Percentiles rank a stretch among this genome's conserved stretches.
Conservation (phyloP, 2,797 vertebrate species). For the Anguilla pacifica region DNA sequence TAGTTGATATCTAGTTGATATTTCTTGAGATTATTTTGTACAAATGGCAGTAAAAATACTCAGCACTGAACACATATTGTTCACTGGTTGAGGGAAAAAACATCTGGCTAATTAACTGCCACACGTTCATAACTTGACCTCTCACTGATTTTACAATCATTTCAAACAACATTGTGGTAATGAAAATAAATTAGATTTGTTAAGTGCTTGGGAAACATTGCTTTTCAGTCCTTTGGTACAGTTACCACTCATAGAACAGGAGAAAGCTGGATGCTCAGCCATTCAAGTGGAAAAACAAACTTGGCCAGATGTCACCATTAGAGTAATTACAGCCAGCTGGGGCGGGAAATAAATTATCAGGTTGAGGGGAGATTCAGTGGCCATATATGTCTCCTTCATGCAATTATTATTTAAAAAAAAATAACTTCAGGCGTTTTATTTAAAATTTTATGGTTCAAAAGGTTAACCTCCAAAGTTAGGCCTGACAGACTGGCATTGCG, state of each 20-base stretch:
- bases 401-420: not conserved
- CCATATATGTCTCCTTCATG: not conserved
- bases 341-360: not conserved
- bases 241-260: not conserved
- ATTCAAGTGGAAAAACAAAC: not conserved
- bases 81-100: not conserved
- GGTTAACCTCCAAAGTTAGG: not conserved
- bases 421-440: not conserved
- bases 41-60: not conserved
- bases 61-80: not conserved
- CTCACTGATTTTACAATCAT: slow-evolving; percentile 1
- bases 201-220: not conserved
- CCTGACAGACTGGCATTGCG: not conserved
- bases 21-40: not conserved
- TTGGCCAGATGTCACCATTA: not conserved
- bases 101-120: not conserved
- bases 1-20: not conserved
- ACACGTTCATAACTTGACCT: not conserved
- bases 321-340: not conserved
- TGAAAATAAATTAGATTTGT: not conserved
- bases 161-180: not conserved
- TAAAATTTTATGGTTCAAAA: not conserved
- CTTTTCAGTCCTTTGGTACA: not conserved
- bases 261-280: not conserved
- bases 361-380: not conserved